Base-by-base conservation (phyloP, 2,888 invertebrate genomes). In the Polymixis lichenea region DNA sequence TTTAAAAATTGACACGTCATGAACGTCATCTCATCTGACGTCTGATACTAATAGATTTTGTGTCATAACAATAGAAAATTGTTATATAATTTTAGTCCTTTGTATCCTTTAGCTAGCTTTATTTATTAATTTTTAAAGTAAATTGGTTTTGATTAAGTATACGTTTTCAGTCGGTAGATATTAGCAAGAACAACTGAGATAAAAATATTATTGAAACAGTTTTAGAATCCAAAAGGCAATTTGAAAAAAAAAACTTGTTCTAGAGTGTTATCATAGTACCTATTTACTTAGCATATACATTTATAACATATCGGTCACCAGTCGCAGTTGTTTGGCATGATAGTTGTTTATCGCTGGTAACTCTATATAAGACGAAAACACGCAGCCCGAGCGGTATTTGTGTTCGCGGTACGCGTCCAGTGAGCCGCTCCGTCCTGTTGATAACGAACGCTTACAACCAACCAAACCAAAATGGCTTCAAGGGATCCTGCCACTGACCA, bases 401-500 rank as follows among this genome's bases (percentile, higher is more conserved):
- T 87, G 89, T 80, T 83, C 86, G 85, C 91, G 92, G 90, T 90
- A 90, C 92, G 93, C 91, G 92, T 89, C 89, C 89, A 92, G 93
- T 93, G 93, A 86, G 94, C 91, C 91, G 93, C 92, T 93, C 91
- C 90, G 91, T 88, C 55, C 68, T 76, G 64, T 64, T 56, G 65
- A 70, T 73, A 73, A 71, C 71, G 68, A 65, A 79, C 83, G 78
- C 71, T 72, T 78, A 32, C 62, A 79, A 72, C 56, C 38, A 67
- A 60, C 4, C 66, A 32, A 72, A 77, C 73, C 77, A 89, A 90
- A 86, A 93, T 93, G 93, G 90, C 97, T 85, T 94, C 95, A 82
- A 97, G 98, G 84, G 97, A 97, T 86, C 96, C 97, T 68, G 97
- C 98, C 43, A 88, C 97, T 58, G 97, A 98, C 86, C 98, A 98